Percentiles rank a stretch among this genome's conserved stretches.
These are phyloP conservation scores for Coelinius sp. DNA, from an alignment of 2,888 invertebrate genomes.

Conservation along the genomic window DNA sequence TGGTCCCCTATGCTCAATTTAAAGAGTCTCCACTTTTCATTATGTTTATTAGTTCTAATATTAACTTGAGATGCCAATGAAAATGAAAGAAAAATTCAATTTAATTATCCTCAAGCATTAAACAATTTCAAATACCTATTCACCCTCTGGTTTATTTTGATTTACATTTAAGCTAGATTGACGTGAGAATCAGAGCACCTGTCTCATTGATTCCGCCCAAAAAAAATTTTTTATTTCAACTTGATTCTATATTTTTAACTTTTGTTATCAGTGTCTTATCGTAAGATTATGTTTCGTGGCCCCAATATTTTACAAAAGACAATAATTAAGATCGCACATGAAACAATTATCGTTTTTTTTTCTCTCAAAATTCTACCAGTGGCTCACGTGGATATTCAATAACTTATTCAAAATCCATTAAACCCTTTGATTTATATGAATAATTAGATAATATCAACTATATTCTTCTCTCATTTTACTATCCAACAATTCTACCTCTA, in stretches of 20 bases:
- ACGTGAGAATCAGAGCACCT: slow-evolving; percentile 61
- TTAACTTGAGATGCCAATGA: slow-evolving; percentile 11
- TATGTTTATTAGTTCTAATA: background rate
- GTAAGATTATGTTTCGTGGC: slow-evolving; percentile 67
- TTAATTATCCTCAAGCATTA: background rate
- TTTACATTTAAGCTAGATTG: slow-evolving; percentile 51
- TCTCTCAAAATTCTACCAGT: slow-evolving; percentile 1
- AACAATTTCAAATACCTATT: slow-evolving; percentile 1
- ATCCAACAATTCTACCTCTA: slow-evolving; percentile 29
- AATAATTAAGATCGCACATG: slow-evolving; percentile 47
- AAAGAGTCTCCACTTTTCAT: background rate
- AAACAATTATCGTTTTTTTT: slow-evolving; percentile 38
- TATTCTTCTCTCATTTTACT: slow-evolving; percentile 31
- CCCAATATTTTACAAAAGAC: slow-evolving; percentile 65
- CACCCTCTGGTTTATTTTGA: slow-evolving; percentile 38
- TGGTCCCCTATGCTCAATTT: slow-evolving; percentile 62
- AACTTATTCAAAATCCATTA: slow-evolving; percentile 1
- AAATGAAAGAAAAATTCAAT: background rate
- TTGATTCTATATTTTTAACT: slow-evolving; percentile 40
- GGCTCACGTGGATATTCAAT: slow-evolving; percentile 22
- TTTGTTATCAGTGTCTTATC: slow-evolving; percentile 42
- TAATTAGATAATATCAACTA: slow-evolving; percentile 1
- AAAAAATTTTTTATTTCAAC: slow-evolving; percentile 30
- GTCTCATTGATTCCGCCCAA: slow-evolving; percentile 51
- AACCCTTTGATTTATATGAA: background rate